These are phyloP conservation scores for Dryadula phaetusa DNA, from an alignment of 2,888 invertebrate genomes.

Conservation along the genomic window DNA sequence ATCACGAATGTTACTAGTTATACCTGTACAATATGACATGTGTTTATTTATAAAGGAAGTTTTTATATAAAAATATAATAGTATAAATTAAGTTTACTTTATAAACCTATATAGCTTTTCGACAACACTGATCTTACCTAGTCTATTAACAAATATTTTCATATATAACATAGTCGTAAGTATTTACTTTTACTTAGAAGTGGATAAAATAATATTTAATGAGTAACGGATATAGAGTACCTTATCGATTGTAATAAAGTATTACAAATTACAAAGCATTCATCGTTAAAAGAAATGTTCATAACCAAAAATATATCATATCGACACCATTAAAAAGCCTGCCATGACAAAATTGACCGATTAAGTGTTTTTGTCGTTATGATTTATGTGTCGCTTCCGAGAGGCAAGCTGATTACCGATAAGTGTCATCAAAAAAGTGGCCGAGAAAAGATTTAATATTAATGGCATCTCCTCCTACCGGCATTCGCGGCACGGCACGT, in stretches of 20 bases:
- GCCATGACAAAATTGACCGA: constrained; percentile 37
- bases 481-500: neutral
- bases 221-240: neutral
- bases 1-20: neutral
- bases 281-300: neutral
- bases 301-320: constrained; percentile 22
- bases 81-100: too few species aligned
- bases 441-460: constrained; percentile 30
- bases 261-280: neutral
- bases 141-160: too few species aligned
- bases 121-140: too few species aligned
- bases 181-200: neutral
- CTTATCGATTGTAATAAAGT: neutral
- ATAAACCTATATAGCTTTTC: too few species aligned
- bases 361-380: constrained; percentile 41
- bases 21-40: too few species aligned
- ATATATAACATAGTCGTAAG: too few species aligned
- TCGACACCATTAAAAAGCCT: constrained; percentile 38
- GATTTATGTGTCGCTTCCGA: constrained; percentile 38
- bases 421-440: constrained; percentile 37
- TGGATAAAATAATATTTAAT: neutral
- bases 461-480: constrained; percentile 17
- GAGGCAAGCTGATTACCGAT: constrained; percentile 39
- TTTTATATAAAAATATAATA: neutral
- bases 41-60: neutral